Evolutionary conservation across 2,888 invertebrate species (phyloP), one percentile per base, ranked within the genome.

Genomic region (Therioaphis trifolii): DNA sequence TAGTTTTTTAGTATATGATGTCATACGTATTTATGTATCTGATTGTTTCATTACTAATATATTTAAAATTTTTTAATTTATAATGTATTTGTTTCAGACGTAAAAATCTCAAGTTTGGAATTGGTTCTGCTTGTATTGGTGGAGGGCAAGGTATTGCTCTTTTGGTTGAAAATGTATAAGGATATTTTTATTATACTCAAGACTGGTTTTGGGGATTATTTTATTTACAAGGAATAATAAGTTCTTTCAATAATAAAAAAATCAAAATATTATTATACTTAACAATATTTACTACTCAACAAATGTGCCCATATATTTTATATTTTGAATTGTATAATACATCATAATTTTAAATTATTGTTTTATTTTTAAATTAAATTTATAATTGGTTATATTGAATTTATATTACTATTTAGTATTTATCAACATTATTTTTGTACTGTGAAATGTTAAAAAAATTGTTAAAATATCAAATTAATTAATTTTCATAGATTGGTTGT

Each of bases 101-200:
- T 86, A 93, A 94, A 86, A 93, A 94, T 71, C 92, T 93, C 40
- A 97, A 96, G 89, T 92, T 94, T 85, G 98, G 93, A 49, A 93
- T 99, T 88, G 99, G 98, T 14, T 94, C 98, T 0, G 99, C 99
- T 0, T 99, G 99, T 89, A 99, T 99, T 89, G 99, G 99, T 43
- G 99, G 99, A 68, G 99, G 99, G 3, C 98, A 99, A 90, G 99
- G 99, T 85, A 99, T 99, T 88, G 97, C 99, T 2, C 87, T 99
- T 18, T 91, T 99, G 88, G 88, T 99, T 68, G 98, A 99, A 89
- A 89, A 74, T 76, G 85, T 84, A 9, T 85, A 80, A 84, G 2
- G 29, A 40, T 18, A 40, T 40, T 40, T 55, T 68, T 2, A 24
- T 40, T 52, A 52, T 27, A 69, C 11, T 29, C 7, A 78, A 68